These are phyloP conservation scores for Craterocephalus amniculus DNA, from an alignment of 2,797 vertebrate species.

Conservation along the genomic window DNA sequence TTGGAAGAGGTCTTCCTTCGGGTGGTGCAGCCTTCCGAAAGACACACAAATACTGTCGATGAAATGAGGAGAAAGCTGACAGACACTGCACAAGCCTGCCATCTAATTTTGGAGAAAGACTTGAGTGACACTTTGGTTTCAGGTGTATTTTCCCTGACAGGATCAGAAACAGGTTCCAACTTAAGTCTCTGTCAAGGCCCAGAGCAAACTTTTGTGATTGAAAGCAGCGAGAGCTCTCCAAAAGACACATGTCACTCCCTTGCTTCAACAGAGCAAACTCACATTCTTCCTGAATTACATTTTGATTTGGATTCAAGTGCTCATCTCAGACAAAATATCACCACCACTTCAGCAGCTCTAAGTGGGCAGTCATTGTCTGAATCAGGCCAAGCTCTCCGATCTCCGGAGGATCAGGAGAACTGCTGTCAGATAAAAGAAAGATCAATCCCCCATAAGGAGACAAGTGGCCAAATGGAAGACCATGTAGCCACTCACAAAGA, in stretches of 20 bases:
- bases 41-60: conserved; percentile 38
- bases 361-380: conserved; percentile 14
- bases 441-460: conserved; percentile 28
- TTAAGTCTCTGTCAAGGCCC: conserved; percentile 14
- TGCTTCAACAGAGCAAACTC: conserved; percentile 3
- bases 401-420: conserved; percentile 42
- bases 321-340: conserved; percentile 22
- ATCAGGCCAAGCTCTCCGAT: conserved; percentile 19
- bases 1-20: conserved; percentile 64
- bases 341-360: background rate
- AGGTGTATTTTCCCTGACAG: conserved; percentile 37
- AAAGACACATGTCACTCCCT: conserved; percentile 14
- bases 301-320: conserved; percentile 35
- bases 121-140: conserved; percentile 46
- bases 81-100: conserved; percentile 21
- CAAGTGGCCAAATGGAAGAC: conserved; percentile 37
- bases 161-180: conserved; percentile 33
- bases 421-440: conserved; percentile 42
- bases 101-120: conserved; percentile 44
- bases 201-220: background rate
- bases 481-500: conserved; percentile 7
- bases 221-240: conserved; percentile 8
- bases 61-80: background rate
- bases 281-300: conserved; percentile 12
- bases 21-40: conserved; percentile 9